Base-by-base conservation (phyloP, 1,140 invertebrate genomes). In the Drosophila elegans region DNA sequence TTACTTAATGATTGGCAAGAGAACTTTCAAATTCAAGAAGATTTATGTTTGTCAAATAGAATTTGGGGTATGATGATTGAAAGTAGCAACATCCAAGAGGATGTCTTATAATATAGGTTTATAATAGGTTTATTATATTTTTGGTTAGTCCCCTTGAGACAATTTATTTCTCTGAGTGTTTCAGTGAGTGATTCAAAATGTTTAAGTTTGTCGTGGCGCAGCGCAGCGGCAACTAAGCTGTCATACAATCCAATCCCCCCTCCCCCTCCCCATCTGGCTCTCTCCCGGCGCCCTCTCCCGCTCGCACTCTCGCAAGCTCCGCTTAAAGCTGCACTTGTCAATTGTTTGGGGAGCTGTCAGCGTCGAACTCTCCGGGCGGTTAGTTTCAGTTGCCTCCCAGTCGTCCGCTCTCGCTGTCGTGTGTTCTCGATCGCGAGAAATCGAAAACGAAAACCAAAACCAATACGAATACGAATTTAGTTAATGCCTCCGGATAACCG, bases 241-340 rank as follows among this genome's bases (percentile, higher is more conserved):
- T 75, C 48, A 74, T 49, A 57, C 64, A 75, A 57, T 52, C 41
- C 45, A 45, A n/a, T n/a, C 6, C 29, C 29, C 5, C 44, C 38
- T 13, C 27, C 0, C 13, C 12, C 51, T 16, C 10, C 10, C 25
- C n/a, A 13, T 34, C 27, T 6, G 9, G 12, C 71, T 53, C 60
- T 25, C 34, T 29, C 29, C 0, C 60, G 9, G 21, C 21, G 16
- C 59, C 21, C 39, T 42, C 61, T 32, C 21, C 16, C 39, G 41
- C 56, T 64, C n/a, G 12, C 27, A 32, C 42, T 16, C 39, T 25
- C 54, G 11, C 39, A 52, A 86, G 79, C 83, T 83, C 64, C 49
- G 52, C 16, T 53, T 67, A 80, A 83, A 88, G 84, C 83, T 85
- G 82, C 78, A 85, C 74, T 89, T 89, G 62, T 62, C 42, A 68